A percentile compares a stretch with the other conserved stretches of the same genome.
Evolutionary conservation across 2,888 invertebrate species (phyloP).

Genomic region (Chydorus sphaericus): DNA sequence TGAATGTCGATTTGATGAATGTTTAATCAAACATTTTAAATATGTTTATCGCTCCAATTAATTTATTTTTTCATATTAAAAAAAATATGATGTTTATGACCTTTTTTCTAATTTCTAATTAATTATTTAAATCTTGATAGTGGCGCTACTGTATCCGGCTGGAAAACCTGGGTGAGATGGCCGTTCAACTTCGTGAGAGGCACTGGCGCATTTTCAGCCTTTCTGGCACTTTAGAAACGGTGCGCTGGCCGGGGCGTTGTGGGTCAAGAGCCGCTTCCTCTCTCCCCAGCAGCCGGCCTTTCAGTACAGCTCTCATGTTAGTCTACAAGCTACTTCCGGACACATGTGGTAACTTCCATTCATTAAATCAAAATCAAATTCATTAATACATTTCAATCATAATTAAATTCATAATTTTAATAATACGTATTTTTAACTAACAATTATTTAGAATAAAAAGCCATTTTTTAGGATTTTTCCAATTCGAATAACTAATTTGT

Average conservation of each 20-base stretch:
- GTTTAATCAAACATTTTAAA: neutral
- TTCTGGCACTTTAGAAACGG: slow-evolving; percentile 36
- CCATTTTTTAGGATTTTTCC: too few species aligned
- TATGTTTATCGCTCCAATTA: neutral
- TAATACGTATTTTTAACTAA: too few species aligned
- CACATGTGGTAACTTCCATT: slow-evolving; percentile 69
- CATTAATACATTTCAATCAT: neutral
- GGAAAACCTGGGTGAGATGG: slow-evolving; percentile 78
- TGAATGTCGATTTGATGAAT: too few species aligned
- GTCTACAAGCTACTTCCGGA: slow-evolving; percentile 89
- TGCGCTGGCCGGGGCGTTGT: slow-evolving; percentile 85
- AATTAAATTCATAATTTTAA: too few species aligned
- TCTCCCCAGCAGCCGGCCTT: slow-evolving; percentile 80
- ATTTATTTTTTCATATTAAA: neutral
- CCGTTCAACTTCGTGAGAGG: slow-evolving; percentile 86
- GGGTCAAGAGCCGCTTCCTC: slow-evolving; percentile 77
- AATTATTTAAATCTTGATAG: slow-evolving; percentile 29
- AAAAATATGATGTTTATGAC: neutral
- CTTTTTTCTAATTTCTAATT: too few species aligned
- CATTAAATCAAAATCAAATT: neutral
- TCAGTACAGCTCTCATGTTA: slow-evolving; percentile 95
- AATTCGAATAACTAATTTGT: too few species aligned
- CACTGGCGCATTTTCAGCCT: slow-evolving; percentile 96
- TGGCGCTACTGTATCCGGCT: slow-evolving; percentile 97
- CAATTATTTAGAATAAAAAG: too few species aligned